Evolutionary conservation across 1,140 invertebrate genomes (phyloP), one percentile per base, ranked within the genome.

Genomic region (Lethocerus indicus): DNA sequence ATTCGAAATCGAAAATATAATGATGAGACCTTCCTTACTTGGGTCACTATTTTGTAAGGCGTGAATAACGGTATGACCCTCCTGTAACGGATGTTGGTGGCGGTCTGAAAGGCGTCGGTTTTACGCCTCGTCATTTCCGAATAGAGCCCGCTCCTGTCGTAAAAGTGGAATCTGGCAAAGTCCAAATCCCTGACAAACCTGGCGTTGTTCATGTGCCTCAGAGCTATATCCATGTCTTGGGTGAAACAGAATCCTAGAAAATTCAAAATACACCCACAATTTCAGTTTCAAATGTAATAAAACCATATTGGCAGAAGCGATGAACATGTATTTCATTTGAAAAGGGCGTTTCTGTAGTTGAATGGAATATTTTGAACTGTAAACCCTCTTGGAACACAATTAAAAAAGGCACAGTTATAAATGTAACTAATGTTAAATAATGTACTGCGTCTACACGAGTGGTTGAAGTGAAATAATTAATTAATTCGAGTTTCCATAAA

Each of bases 191-290:
- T 69, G 1, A 88, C 60, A 52, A 86, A 90, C 7, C 84, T 72
- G 0, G 83, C 81, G 60, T 89, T 89, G 61, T 89, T 90, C 86
- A 89, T 89, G 60, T 89, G 85, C 2, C 70, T 68, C 0, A 85
- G 64, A 44, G 83, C 75, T 37, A 84, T 72, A 59, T 89, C 86
- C 14, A 88, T 70, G 62, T 89, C 86, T 61, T 83, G 81, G 0
- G 81, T 82, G 3, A 76, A 79, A 55, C 83, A 87, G 16, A 87
- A 67, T 1, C 81, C 80, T 83, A 53, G 21, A 59, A 67, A 58
- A 29, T 49, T 35, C 14, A 41, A 50, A 51, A 40, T 21, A 51
- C 9, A 28, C 18, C 20, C 35, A 39, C 18, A 3, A 39, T 39
- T 39, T 39, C 18, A 6, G 23, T 39, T 13, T 39, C 1, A 39